phyloP scores from a whole-genome alignment of 30 jellyfish, hydroid and myxozoan species.

The Hydra vulgaris region DNA sequence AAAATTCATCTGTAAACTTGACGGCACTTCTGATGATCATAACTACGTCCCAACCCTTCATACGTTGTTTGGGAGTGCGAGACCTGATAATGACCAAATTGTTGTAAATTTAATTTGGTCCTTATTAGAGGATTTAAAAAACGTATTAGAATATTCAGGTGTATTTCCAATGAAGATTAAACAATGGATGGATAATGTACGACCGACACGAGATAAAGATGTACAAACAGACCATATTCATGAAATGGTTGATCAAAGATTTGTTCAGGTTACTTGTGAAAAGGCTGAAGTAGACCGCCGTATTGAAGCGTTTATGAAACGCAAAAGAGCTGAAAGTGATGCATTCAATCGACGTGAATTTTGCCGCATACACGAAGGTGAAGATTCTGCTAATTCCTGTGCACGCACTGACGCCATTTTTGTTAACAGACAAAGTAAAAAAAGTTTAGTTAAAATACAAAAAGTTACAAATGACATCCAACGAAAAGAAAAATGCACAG shows the following conservation, averaged over 20 bases:
- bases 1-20: slow-evolving; percentile 28
- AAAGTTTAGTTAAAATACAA: slow-evolving; percentile 54
- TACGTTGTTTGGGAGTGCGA: slow-evolving; percentile 2
- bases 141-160: slow-evolving; percentile 11
- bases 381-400: slow-evolving; percentile 52
- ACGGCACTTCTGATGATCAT: slow-evolving; percentile 24
- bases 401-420: slow-evolving; percentile 96
- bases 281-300: slow-evolving; percentile 58
- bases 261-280: slow-evolving; percentile 33
- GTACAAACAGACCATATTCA: slow-evolving; percentile 22
- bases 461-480: slow-evolving; percentile 14
- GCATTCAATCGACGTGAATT: slow-evolving; percentile 76
- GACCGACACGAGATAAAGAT: slow-evolving; percentile 28
- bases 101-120: slow-evolving; percentile 20
- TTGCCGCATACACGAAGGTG: slow-evolving; percentile 43
- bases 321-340: slow-evolving; percentile 73
- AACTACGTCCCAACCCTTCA: slow-evolving; percentile 18
- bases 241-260: slow-evolving; percentile 24
- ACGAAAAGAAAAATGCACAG: neutral
- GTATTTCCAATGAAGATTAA: slow-evolving; percentile 27
- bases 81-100: slow-evolving; percentile 23
- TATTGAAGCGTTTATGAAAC: slow-evolving; percentile 46
- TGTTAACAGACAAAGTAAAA: slow-evolving; percentile 75
- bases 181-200: slow-evolving; percentile 27
- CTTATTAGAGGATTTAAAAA: slow-evolving; percentile 23